Evolutionary conservation across 2,797 vertebrate genomes (phyloP).

Genomic region (Pangasius mekongensis): DNA sequence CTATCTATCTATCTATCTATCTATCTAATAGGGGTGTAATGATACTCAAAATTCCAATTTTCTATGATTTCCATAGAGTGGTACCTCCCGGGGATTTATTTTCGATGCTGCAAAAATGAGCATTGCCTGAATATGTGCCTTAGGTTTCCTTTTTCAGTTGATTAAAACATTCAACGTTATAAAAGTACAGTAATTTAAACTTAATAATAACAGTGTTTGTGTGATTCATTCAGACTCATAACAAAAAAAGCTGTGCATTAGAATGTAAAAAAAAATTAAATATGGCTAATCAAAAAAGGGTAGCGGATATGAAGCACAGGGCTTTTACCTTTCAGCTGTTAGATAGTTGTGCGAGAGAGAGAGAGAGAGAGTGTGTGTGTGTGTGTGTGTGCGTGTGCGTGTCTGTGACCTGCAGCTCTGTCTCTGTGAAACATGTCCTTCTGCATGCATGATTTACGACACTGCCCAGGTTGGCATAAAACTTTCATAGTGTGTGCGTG

Average conservation of each 20-base stretch:
- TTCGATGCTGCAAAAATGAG: background rate
- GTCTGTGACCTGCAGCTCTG: slow-evolving; percentile 19
- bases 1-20: background rate
- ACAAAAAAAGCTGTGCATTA: background rate
- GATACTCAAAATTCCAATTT: background rate
- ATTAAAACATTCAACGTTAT: background rate
- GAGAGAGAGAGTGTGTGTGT: slow-evolving; percentile 7
- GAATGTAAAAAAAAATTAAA: background rate
- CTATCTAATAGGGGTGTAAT: background rate
- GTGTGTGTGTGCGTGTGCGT: slow-evolving; percentile 34
- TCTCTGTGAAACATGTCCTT: slow-evolving; percentile 33
- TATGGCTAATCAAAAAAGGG: background rate
- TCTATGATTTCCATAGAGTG: background rate
- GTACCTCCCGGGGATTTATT: background rate
- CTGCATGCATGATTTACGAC: slow-evolving; percentile 53
- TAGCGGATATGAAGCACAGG: background rate
- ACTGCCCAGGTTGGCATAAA: slow-evolving; percentile 41
- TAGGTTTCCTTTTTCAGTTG: background rate
- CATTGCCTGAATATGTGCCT: background rate
- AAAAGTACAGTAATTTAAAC: background rate
- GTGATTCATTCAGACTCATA: background rate
- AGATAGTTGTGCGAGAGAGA: background rate
- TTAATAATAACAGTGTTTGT: background rate
- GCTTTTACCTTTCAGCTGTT: background rate
- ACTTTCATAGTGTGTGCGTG: slow-evolving; percentile 37